A percentile compares a stretch with the other conserved stretches of the same genome.
phyloP scores from a whole-genome alignment of 2,113 vertebrate genomes.

The Rattus rattus region DNA sequence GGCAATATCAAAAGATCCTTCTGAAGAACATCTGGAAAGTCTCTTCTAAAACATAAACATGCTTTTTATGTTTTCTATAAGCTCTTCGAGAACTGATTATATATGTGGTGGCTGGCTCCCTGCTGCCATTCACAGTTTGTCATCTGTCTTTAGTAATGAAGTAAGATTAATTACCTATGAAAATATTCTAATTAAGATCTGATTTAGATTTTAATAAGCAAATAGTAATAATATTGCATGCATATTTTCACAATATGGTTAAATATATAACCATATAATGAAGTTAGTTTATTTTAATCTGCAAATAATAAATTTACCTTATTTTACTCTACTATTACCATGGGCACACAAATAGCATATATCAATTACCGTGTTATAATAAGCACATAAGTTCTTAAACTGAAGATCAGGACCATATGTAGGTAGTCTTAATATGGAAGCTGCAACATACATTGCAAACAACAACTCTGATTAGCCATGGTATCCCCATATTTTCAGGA shows the following conservation, averaged over 20 bases:
- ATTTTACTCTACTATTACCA: not conserved
- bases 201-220: conserved; percentile 47
- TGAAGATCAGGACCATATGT: not conserved
- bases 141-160: not conserved
- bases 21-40: not conserved
- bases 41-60: not conserved
- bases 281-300: not conserved
- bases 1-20: conserved; percentile 36
- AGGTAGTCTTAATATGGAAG: too few relatives aligned
- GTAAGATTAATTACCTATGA: not conserved
- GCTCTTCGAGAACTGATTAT: not conserved
- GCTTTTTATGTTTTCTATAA: not conserved
- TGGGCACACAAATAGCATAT: not conserved
- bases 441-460: not conserved
- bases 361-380: not conserved
- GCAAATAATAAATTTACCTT: conserved; percentile 28
- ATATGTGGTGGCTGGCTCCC: not conserved
- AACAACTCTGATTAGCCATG: not conserved
- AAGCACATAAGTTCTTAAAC: not conserved
- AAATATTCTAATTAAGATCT: conserved; percentile 18
- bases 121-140: not conserved
- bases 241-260: not conserved
- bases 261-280: conserved; percentile 22
- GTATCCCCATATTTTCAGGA: not conserved
- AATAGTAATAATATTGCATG: not conserved